Evolutionary conservation across 1,140 invertebrate species (phyloP).

Genomic region (Chironomus striatipennis): DNA sequence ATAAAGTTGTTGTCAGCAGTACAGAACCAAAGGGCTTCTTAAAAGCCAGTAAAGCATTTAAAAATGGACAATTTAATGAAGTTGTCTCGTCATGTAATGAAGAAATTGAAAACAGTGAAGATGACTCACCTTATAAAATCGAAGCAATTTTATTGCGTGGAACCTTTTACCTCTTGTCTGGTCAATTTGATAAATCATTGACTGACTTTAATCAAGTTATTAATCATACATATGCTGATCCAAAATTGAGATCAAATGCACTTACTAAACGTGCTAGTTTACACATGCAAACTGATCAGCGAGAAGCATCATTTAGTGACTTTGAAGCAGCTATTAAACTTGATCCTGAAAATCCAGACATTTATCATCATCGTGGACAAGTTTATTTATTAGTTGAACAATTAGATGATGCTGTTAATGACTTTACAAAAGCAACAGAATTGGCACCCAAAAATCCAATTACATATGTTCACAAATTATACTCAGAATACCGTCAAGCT

Average conservation of each 20-base stretch:
- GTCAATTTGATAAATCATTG: conserved; percentile 59
- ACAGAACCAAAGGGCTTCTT: conserved; percentile 47
- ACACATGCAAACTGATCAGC: conserved; percentile 67
- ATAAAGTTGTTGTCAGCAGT: conserved; percentile 38
- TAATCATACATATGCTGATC: conserved; percentile 45
- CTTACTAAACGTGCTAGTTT: conserved; percentile 83
- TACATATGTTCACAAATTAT: conserved; percentile 80
- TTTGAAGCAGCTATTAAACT: conserved; percentile 66
- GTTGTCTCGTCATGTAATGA: conserved; percentile 70
- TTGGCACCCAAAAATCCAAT: conserved; percentile 75
- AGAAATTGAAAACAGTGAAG: conserved; percentile 60
- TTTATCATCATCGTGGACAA: conserved; percentile 53
- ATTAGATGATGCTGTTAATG: conserved; percentile 63
- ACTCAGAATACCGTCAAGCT: conserved; percentile 68
- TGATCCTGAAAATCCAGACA: conserved; percentile 71
- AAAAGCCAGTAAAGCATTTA: conserved; percentile 56
- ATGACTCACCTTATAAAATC: conserved; percentile 43
- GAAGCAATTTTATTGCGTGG: conserved; percentile 69
- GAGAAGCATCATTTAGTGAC: conserved; percentile 63
- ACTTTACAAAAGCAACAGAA: conserved; percentile 75
- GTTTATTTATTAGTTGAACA: conserved; percentile 73
- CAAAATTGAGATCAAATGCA: conserved; percentile 68
- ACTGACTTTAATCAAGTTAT: conserved; percentile 59
- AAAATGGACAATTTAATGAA: conserved; percentile 63
- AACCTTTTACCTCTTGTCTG: conserved; percentile 72